Evolutionary conservation across 2,797 vertebrate species (phyloP), one percentile per base, ranked within the genome.

Genomic region (Eulemur mongoz): DNA sequence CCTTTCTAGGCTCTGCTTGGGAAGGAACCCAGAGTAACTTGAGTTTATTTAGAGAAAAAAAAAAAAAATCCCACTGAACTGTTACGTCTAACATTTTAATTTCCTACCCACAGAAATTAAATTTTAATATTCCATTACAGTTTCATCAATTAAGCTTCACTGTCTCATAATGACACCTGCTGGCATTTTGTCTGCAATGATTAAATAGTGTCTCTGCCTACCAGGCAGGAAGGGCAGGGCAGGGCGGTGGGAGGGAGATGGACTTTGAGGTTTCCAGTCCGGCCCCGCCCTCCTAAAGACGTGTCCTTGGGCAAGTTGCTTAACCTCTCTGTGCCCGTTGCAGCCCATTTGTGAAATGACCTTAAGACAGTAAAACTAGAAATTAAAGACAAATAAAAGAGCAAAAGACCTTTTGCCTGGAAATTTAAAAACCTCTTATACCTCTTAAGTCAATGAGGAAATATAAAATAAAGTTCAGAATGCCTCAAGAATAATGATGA

Each of bases 381-480:
- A 84, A 93, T 76, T 32, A 85, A 89, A 38, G 38, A 69, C 57
- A 27, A 61, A 20, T 83, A 22, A 40, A 40, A 75, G 43, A n/a
- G 2, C 11, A 32, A 83, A 45, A 81, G 18, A 48, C 5, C 25
- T 61, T 83, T 65, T 9, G 52, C 25, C 30, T 73, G 48, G 73
- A 87, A 67, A 61, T 35, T 65, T 70, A 4, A 87, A 87, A 73
- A 40, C 48, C 54, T 95, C 65, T 52, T 35, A 52, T 27, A 61
- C 63, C 32, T 81, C 52, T 67, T 22, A 38, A 17, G 35, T 70
- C n/a, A 67, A 4, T 23, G 22, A 52, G 57, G 54, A 94, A 69
- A 86, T 38, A 38, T 27, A 48, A 97, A 85, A 70, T 27, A 38
- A 75, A 70, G 76, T 32, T 52, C n/a, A 59, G 27, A 59, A 72